These are phyloP conservation scores for Pitta sordida DNA, from an alignment of 2,113 vertebrate genomes.

Conservation along the genomic window DNA sequence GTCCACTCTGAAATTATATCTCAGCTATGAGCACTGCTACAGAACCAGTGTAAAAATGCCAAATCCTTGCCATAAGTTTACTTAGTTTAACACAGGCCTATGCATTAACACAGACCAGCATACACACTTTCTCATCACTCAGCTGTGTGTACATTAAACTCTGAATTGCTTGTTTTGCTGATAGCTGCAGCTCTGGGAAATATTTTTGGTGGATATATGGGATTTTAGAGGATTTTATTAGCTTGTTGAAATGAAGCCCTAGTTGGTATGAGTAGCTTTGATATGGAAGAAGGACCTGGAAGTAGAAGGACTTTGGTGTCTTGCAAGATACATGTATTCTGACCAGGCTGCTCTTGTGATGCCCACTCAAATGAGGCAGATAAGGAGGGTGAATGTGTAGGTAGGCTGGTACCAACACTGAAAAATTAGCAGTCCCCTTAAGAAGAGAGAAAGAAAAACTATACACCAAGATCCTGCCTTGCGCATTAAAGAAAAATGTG, in stretches of 20 bases:
- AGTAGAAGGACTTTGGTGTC: neutral
- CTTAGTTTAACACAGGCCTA: neutral
- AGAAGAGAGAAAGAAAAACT: neutral
- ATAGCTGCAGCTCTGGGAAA: neutral
- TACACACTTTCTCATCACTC: neutral
- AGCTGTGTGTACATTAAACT: neutral
- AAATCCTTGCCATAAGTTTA: neutral
- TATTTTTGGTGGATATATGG: neutral
- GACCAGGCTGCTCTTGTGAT: accelerated
- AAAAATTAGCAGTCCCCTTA: neutral
- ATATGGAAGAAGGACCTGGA: neutral
- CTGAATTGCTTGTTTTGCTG: neutral
- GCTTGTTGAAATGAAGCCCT: neutral
- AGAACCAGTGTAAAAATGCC: neutral
- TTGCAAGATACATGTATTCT: neutral
- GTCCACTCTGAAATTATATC: neutral
- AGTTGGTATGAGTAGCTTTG: neutral
- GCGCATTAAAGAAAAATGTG: neutral
- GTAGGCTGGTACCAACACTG: neutral
- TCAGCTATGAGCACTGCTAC: neutral
- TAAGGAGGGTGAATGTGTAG: neutral
- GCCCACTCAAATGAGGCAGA: neutral
- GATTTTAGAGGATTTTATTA: neutral
- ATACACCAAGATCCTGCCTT: neutral
- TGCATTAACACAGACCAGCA: neutral